phyloP scores from a whole-genome alignment of 1,140 invertebrate genomes.

The Hyphantria cunea region DNA sequence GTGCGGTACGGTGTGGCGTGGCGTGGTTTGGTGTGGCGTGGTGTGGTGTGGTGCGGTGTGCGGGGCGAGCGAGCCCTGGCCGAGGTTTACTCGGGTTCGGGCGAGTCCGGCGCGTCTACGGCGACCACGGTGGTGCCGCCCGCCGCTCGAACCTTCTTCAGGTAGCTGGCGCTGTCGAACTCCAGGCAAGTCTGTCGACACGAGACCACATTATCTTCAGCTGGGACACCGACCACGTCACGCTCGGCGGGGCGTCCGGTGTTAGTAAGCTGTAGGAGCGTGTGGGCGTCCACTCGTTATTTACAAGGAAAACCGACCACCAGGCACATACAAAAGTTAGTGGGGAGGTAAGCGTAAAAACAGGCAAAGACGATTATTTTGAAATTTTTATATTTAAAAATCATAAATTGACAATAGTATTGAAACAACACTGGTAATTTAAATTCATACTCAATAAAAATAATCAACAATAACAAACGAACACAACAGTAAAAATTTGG shows the following conservation, averaged over 20 bases:
- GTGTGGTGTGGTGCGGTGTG: slow-evolving; percentile 21
- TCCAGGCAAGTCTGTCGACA: slow-evolving; percentile 75
- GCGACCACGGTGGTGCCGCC: slow-evolving; percentile 57
- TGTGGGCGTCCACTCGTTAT: slow-evolving; percentile 4
- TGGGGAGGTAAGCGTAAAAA: slow-evolving; percentile 42
- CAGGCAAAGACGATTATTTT: slow-evolving; percentile 64
- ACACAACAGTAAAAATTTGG: slow-evolving; percentile 45
- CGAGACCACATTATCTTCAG: slow-evolving; percentile 31
- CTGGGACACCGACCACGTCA: neutral
- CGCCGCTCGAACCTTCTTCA: slow-evolving; percentile 69
- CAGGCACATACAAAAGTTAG: neutral
- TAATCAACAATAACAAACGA: slow-evolving; percentile 51
- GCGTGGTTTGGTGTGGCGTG: too few relatives aligned
- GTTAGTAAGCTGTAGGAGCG: neutral
- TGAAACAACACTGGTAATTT: slow-evolving; percentile 60
- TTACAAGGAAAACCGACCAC: slow-evolving; percentile 7
- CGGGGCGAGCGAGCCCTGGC: slow-evolving; percentile 9
- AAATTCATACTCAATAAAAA: slow-evolving; percentile 52
- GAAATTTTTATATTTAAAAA: slow-evolving; percentile 61
- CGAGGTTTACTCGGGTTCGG: slow-evolving; percentile 66
- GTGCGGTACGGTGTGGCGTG: neutral
- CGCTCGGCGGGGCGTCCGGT: neutral
- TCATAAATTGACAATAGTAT: slow-evolving; percentile 62
- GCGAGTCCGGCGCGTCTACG: slow-evolving; percentile 71
- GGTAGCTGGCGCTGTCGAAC: slow-evolving; percentile 76